Evolutionary conservation across 2,113 vertebrate species (phyloP).

Genomic region (Microtus oregoni): DNA sequence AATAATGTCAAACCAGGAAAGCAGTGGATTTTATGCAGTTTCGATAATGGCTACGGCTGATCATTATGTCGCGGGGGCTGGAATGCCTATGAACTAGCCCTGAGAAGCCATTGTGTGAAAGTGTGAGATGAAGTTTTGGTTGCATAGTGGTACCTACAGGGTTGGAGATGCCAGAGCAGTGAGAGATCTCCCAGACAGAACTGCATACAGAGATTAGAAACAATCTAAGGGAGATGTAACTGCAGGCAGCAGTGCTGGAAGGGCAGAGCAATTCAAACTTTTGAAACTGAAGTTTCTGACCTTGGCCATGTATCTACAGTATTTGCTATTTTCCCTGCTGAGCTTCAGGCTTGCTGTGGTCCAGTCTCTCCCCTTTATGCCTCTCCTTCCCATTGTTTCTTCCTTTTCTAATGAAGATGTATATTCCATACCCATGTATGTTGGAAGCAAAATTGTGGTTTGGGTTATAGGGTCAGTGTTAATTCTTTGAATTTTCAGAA

Average conservation of each 20-base stretch:
- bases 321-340: not conserved
- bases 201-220: not conserved
- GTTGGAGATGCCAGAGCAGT: not conserved
- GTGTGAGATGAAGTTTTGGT: too few species aligned
- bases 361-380: too few species aligned
- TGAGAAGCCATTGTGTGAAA: not conserved
- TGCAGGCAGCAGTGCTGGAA: not conserved
- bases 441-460: not conserved
- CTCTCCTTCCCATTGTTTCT: not conserved
- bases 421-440: not conserved
- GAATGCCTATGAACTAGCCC: too few species aligned
- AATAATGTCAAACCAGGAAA: not conserved
- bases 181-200: not conserved
- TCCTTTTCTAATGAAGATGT: not conserved
- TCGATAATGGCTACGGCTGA: not conserved
- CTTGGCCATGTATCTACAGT: too few species aligned
- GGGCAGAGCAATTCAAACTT: not conserved
- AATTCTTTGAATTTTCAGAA: not conserved
- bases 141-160: not conserved
- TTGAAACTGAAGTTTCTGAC: not conserved
- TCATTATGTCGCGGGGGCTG: not conserved
- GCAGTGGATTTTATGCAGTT: not conserved
- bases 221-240: not conserved
- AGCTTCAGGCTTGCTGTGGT: not conserved
- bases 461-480: not conserved